Evolutionary conservation across 2,113 vertebrate species (phyloP).

Genomic region (Channa argus): DNA sequence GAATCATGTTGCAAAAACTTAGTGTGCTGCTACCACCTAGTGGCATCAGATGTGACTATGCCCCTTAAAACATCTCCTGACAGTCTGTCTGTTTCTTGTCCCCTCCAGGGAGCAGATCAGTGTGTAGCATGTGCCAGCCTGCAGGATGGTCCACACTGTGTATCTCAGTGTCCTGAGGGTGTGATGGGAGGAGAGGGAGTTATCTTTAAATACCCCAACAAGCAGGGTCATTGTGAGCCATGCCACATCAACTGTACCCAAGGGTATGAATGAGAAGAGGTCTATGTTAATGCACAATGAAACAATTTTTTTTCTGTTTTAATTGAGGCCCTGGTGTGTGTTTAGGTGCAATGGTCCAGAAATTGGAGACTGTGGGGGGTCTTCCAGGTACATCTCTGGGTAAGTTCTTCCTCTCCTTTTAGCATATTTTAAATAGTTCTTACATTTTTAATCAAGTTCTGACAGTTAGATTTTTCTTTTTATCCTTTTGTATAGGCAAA

Average conservation of each 20-base stretch:
- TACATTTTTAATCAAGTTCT: conserved; percentile 12
- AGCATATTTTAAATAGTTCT: neutral
- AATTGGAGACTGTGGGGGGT: conserved; percentile 81
- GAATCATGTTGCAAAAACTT: neutral
- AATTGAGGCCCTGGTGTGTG: conserved; percentile 3
- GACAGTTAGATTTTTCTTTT: neutral
- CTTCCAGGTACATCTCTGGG: conserved; percentile 53
- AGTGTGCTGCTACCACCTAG: conserved; percentile 51
- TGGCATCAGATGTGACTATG: neutral
- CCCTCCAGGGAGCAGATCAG: conserved; percentile 87
- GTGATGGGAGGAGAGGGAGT: conserved; percentile 88
- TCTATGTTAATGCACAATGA: too few relatives aligned
- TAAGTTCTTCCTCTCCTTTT: conserved; percentile 34
- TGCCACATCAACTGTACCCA: conserved; percentile 91
- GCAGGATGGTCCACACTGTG: conserved; percentile 92
- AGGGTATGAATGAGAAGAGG: conserved; percentile 78
- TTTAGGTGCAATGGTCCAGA: conserved; percentile 87
- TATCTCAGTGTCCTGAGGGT: conserved; percentile 88
- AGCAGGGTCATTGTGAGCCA: conserved; percentile 82
- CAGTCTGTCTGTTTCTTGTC: neutral
- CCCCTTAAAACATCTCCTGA: too few relatives aligned
- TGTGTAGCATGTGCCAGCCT: conserved; percentile 86
- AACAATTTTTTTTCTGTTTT: neutral
- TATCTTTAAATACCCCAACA: conserved; percentile 91
- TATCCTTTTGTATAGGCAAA: conserved; percentile 75